Base-by-base conservation (phyloP, 2,888 invertebrate genomes). In the Hemistola chrysoprasaria region DNA sequence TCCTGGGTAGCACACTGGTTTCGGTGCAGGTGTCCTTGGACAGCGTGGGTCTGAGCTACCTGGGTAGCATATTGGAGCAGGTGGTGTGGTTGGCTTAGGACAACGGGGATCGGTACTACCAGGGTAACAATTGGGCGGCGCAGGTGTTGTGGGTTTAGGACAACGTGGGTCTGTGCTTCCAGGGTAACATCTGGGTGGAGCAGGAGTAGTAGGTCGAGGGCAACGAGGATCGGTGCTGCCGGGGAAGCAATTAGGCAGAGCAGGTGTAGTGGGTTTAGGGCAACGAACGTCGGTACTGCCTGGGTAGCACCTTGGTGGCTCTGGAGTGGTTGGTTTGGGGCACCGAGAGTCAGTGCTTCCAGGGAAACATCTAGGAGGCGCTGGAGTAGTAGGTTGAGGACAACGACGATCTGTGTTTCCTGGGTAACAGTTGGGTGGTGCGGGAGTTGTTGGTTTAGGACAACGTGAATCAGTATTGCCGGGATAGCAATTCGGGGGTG, bases 381-480 rank as follows among this genome's bases (percentile, higher is more conserved):
- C 31, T 23, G 39, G 27, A 5, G 53, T 49, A 11, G 58, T 31
- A 1, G 36, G 37, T 29, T 46, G 31, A 1, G 45, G 47, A 3
- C 47, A 47, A 6, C 47, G 24, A 1, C 45, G 42, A 9, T 48
- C 47, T 2, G 34, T 28, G 1, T 22, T 31, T 6, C 47, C 47
- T 0, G 44, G 48, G 26, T 59, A 81, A 22, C 86, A 67, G n/a
- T 38, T 50, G 1, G 65, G 66, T 5, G 66, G 56, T 1, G 40
- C 56, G 1, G 68, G 59, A 45, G 61, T 38, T 11, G 53, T 53
- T 62, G 64, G 66, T 25, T 52, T 53, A 0, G 77, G 70, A 23
- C 75, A 72, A 1, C 68, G 52, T 0, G 68, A 65, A 27, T 74
- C 71, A 0, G 45, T 47, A 3, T 59, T 59, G 0, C 76, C 73